These are phyloP conservation scores for Drosophila neonasuta DNA, from an alignment of 2,888 invertebrate species.

Conservation along the genomic window DNA sequence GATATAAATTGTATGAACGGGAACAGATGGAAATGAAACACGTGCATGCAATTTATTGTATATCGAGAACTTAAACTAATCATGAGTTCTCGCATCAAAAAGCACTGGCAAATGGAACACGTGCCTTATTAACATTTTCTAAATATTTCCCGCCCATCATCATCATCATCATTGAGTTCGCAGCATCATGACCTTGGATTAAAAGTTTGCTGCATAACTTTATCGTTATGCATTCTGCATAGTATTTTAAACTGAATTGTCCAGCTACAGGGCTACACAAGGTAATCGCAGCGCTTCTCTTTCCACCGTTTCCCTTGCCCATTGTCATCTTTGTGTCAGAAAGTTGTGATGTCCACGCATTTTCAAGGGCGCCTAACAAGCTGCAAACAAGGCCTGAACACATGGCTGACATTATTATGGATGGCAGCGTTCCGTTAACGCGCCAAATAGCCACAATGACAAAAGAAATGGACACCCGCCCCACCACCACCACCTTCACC, in stretches of 20 bases:
- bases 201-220: conserved; percentile 11
- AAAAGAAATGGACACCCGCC: conserved; percentile 49
- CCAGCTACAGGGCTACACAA: not conserved
- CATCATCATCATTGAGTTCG: not conserved
- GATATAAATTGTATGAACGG: not conserved
- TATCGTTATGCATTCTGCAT: conserved; percentile 10
- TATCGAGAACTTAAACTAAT: not conserved
- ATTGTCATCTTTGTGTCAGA: not conserved
- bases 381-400: conserved; percentile 57
- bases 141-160: not conserved
- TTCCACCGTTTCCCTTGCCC: not conserved
- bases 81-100: not conserved
- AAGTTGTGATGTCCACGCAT: conserved; percentile 28
- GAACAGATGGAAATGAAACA: not conserved
- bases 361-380: conserved; percentile 48
- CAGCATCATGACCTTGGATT: conserved; percentile 3
- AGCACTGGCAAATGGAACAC: conserved; percentile 1
- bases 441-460: conserved; percentile 63
- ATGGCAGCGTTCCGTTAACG: conserved; percentile 54
- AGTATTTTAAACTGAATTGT: conserved; percentile 21
- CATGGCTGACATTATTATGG: conserved; percentile 61
- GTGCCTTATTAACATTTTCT: conserved; percentile 1
- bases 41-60: not conserved
- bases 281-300: not conserved
- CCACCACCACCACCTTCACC: not conserved